Percentiles rank a stretch among this genome's conserved stretches.
Conservation (phyloP, 53 echinoderm and acorn worm species). For the Temnopleurus reevesii region DNA sequence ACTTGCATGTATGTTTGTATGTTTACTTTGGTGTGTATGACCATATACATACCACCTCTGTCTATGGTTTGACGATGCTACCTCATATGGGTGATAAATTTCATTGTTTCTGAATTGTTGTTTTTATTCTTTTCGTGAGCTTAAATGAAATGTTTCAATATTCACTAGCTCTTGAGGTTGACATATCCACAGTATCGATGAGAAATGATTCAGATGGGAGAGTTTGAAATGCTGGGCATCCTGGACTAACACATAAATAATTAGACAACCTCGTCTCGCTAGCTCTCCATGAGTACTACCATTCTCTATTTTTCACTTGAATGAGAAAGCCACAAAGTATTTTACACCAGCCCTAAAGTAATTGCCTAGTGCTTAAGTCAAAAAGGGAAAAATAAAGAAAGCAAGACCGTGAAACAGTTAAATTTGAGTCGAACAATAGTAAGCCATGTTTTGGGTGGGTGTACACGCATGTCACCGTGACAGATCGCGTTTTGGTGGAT, state of each 20-base stretch:
- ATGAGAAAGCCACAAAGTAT: conserved; percentile 45
- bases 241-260: too few relatives aligned
- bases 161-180: too few relatives aligned
- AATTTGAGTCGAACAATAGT: conserved; percentile 19
- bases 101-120: too few relatives aligned
- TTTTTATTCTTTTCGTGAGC: too few relatives aligned
- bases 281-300: background rate
- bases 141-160: too few relatives aligned
- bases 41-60: too few relatives aligned
- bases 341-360: conserved; percentile 57
- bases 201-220: background rate
- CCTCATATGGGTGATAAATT: too few relatives aligned
- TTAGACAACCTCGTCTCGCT: too few relatives aligned
- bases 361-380: conserved; percentile 50
- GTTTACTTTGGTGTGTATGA: background rate
- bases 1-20: background rate
- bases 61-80: too few relatives aligned
- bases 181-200: background rate
- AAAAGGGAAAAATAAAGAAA: conserved; percentile 43
- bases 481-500: conserved; percentile 35
- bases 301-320: conserved; percentile 36
- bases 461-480: conserved; percentile 49
- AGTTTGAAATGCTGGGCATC: too few relatives aligned
- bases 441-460: conserved; percentile 31
- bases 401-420: conserved; percentile 58